These are phyloP conservation scores for human DNA, from an alignment of 2,113 vertebrate species.

Conservation along the genomic window DNA sequence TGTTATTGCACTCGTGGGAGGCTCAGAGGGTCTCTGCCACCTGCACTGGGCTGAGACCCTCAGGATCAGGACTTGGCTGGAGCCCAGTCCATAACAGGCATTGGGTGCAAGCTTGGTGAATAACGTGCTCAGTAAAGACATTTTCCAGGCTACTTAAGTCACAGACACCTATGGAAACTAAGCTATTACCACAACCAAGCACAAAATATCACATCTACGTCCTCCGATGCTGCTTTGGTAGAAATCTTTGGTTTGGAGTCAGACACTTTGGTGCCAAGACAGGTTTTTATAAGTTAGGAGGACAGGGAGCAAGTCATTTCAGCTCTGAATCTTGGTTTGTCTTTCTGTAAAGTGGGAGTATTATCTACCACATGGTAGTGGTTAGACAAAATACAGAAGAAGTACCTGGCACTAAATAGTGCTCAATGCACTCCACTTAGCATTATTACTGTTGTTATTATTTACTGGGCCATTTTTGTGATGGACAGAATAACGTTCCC, in stretches of 20 bases:
- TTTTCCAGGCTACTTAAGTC: neutral
- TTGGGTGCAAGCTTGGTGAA: rapidly evolving
- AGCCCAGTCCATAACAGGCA: neutral
- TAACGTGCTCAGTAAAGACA: rapidly evolving
- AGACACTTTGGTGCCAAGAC: rapidly evolving
- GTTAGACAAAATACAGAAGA: rapidly evolving
- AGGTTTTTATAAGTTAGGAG: neutral
- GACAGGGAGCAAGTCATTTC: rapidly evolving
- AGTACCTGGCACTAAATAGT: rapidly evolving
- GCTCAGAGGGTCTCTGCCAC: neutral
- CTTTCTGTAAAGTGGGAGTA: neutral
- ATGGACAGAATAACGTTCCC: rapidly evolving
- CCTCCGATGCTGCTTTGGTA: rapidly evolving
- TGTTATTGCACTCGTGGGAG: rapidly evolving
- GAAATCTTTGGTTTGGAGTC: too few relatives aligned
- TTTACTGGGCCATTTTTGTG: neutral
- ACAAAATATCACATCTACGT: rapidly evolving
- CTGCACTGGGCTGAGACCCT: neutral
- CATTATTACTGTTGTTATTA: rapidly evolving
- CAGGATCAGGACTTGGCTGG: rapidly evolving
- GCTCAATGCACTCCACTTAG: rapidly evolving
- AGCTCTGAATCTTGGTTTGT: rapidly evolving
- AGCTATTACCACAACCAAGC: rapidly evolving
- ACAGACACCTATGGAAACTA: rapidly evolving
- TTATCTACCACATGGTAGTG: rapidly evolving